Base-by-base conservation (phyloP, 2,113 vertebrate species). In the Haemorhous mexicanus region DNA sequence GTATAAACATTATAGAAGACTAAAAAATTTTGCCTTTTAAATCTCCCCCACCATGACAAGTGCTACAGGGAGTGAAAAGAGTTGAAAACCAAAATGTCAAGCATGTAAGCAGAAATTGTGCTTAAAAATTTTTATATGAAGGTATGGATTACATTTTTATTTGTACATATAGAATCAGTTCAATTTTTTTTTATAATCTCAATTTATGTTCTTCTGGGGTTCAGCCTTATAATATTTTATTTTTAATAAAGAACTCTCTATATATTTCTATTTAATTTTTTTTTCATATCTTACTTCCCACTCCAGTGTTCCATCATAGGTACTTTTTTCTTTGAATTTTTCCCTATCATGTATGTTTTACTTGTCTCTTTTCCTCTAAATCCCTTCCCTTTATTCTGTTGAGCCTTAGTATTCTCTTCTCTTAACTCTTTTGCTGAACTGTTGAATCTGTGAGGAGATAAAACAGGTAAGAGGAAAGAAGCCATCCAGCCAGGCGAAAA, bases 311-410 rank as follows among this genome's bases (percentile, higher is more conserved):
- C 10, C 3, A 1, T 3, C 16, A 4, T 41, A 63, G 19, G 19
- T 10, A 46, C 4, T 24, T 43, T 46, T 76, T 39, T 1, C 10
- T 81, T 67, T 47, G 3, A 52, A 18, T 61, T 46, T 91, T 41
- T 80, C 16, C 15, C 2, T 59, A 11, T 35, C 0, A 0, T 39
- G 0, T 26, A 11, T 49, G 5, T 53, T 85, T 41, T 49, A 32
- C 28, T 78, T 56, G 4, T 7, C 46, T 46, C 15, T 70, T 87
- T 56, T 39, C 19, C 18, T 22, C 23, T 39, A 28, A 80, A 86
- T 59, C 10, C 7, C 24, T 72, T 63, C 26, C 13, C 13, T 89
- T 81, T 58, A 27, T 22, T 78, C 11, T 69, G 13, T 26, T 43
- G 14, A 81, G 24, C 17, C 4, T 76, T 61, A 49, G 11, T 69